Evolutionary conservation across 1,140 invertebrate genomes (phyloP), one percentile per base, ranked within the genome.

Genomic region (Eumaeus atala): DNA sequence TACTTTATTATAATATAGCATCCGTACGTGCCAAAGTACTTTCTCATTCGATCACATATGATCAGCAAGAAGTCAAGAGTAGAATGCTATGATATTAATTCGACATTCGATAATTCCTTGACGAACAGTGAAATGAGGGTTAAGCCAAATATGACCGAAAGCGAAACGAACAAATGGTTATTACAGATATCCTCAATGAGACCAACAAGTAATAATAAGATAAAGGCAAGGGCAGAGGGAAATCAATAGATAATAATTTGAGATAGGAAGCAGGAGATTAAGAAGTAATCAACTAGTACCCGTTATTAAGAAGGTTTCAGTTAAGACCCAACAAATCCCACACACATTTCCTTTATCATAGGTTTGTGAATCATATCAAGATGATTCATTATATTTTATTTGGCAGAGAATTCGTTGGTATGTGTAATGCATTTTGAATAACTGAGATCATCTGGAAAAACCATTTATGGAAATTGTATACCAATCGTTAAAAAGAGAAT

Each of bases 401-500:
- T 11, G 56, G 66, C 58, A 40, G 59, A 62, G 66, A 72, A 76
- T 69, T 70, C 72, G 70, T 74, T 72, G 73, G 74, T 72, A 74
- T 70, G 62, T 71, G 62, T 70, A 74, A 6, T 28, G 59, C 67
- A 77, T 68, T 72, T 64, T 58, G 66, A 67, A 69, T 60, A 67
- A 44, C 67, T 68, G 59, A 71, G 74, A 80, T 81, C 75, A 84
- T 83, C 80, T 80, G 70, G 62, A 68, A 75, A 56, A 72, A 68
- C 78, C 83, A 80, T 86, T 83, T 84, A 86, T 82, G 80, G 83
- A 78, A 83, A 86, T 84, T 78, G 83, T 79, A 83, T 82, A 81
- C 78, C 70, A 79, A 83, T 84, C 79, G 81, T 84, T 86, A 86
- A 86, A 86, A 86, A 86, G 80, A 86, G 76, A 74, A 86, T 58